Evolutionary conservation across 1,140 invertebrate species (phyloP), one percentile per base, ranked within the genome.

Genomic region (Bombus superbus): DNA sequence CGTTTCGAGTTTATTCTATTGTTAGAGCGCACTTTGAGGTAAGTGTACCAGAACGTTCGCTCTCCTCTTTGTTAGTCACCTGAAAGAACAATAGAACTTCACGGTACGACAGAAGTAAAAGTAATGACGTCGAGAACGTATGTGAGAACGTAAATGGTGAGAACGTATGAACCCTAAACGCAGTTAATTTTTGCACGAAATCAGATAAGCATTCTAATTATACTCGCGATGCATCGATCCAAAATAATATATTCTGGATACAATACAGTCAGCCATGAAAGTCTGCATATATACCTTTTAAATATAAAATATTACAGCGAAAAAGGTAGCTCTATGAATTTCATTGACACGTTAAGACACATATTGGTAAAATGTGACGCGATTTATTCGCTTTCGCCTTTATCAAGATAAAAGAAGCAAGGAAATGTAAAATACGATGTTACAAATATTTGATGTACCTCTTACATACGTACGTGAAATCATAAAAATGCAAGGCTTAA

Each of bases 1-100:
- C 66, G 68, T 77, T 83, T 66, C 69, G 42, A 44, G 53, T 88
- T 87, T 86, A 78, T 86, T 87, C 78, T 87, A 87, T 88, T 87
- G 79, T 88, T 87, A 77, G 25, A 44, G 40, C 53, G 66, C 40
- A 73, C 74, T 87, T 83, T 28, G 85, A 71, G 79, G 38, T 75
- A 87, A 88, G 53, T 87, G 85, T 87, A 83, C 68, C 59, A 74
- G 79, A 87, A 88, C 79, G 64, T 71, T 25, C n/a, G 59, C 66
- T 78, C 59, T 77, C 47, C 42, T 87, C 85, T 78, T 88, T 83
- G 78, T 86, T 75, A 81, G 47, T 44, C 74, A 40, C 38, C 80
- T 47, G 32, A n/a, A 77, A 59, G 62, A 77, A 83, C 73, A 82
- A 82, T n/a, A 59, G 80, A 68, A 76, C 57, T 66, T 87, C 42